These are phyloP conservation scores for Hypsopygia costalis DNA, from an alignment of 2,888 invertebrate genomes.

Conservation along the genomic window DNA sequence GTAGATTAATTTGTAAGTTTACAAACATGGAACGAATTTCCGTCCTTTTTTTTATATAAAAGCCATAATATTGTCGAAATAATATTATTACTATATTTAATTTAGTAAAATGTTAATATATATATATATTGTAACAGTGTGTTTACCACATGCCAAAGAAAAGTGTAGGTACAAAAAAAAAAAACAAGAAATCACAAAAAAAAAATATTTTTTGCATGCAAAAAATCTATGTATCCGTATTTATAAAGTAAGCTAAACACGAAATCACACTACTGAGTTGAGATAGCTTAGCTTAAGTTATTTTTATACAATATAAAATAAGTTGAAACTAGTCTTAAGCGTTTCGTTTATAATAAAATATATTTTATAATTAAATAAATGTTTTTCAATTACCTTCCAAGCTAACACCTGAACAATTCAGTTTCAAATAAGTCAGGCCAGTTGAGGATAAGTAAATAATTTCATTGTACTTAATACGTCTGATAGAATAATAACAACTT, in stretches of 20 bases:
- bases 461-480: too few relatives aligned
- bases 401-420: too few relatives aligned
- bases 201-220: constrained; percentile 56
- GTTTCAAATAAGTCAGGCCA: too few relatives aligned
- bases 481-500: too few relatives aligned
- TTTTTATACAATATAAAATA: constrained; percentile 45
- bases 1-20: constrained; percentile 13
- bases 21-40: constrained; percentile 38
- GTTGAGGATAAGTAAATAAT: too few relatives aligned
- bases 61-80: constrained; percentile 36
- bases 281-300: constrained; percentile 34
- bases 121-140: constrained; percentile 37
- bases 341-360: constrained; percentile 61
- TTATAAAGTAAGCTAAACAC: constrained; percentile 15
- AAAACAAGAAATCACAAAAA: constrained; percentile 26
- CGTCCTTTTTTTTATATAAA: constrained; percentile 39
- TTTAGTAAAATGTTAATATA: constrained; percentile 27
- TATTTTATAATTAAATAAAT: constrained; percentile 11
- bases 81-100: constrained; percentile 17
- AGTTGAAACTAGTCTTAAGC: constrained; percentile 66
- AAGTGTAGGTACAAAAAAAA: constrained; percentile 58
- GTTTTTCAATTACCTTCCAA: constrained; percentile 1
- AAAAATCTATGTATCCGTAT: constrained; percentile 37
- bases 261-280: constrained; percentile 22
- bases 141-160: constrained; percentile 66